These are phyloP conservation scores for Bruchidius siliquastri DNA, from an alignment of 2,888 invertebrate species.

Conservation along the genomic window DNA sequence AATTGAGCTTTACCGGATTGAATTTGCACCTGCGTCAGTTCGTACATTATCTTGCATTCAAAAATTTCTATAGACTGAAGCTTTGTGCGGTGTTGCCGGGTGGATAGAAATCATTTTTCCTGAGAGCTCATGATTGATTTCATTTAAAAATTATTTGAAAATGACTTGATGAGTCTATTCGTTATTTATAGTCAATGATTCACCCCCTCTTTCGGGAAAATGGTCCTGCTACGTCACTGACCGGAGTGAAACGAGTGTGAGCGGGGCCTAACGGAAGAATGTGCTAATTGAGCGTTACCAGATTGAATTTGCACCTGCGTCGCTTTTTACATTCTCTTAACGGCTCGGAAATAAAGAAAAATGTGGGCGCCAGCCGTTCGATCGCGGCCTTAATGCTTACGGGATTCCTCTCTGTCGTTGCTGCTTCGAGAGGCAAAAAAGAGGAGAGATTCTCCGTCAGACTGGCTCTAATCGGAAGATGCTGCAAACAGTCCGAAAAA, in stretches of 20 bases:
- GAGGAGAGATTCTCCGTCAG: neutral
- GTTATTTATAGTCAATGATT: too few species aligned
- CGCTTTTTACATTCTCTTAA: neutral
- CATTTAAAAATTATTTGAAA: too few species aligned
- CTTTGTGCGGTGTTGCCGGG: too few species aligned
- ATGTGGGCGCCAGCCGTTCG: neutral
- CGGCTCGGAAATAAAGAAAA: neutral
- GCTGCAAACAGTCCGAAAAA: neutral
- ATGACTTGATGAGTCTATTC: too few species aligned
- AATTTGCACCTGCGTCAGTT: too few species aligned
- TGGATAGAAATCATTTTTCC: too few species aligned
- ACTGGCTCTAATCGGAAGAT: neutral
- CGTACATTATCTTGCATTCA: too few species aligned
- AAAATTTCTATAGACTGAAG: too few species aligned
- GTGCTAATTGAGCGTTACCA: neutral
- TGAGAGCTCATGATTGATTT: too few species aligned
- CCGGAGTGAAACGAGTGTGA: neutral
- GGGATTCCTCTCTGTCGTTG: neutral
- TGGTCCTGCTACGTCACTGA: too few species aligned
- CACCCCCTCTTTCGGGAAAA: too few species aligned
- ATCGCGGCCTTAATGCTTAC: neutral
- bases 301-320: neutral
- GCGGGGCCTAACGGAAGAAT: neutral
- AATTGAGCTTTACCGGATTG: too few species aligned
- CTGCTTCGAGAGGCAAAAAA: neutral